Evolutionary conservation across 2,113 vertebrate species (phyloP), one percentile per base, ranked within the genome.

Genomic region (Lepisosteus osseus): DNA sequence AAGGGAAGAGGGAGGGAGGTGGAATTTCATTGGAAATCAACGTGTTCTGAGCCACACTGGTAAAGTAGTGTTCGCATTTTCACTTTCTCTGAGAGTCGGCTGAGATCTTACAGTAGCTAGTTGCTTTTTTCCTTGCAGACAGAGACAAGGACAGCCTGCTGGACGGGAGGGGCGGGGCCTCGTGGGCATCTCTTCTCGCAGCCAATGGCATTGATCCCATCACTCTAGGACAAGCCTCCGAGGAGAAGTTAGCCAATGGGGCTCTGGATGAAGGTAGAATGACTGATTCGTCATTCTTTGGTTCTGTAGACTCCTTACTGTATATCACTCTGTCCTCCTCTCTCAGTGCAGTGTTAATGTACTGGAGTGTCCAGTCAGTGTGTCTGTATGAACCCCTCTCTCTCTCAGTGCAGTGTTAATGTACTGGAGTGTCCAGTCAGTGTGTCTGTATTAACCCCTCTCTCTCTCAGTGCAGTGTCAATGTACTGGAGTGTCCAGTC

Each of bases 191-290:
- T 76, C 87, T 77, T 76, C 85, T 94, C 62, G 84, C 87, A n/a
- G 80, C 86, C 2, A 82, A 84, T 70, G 89, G 88, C 73, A 86
- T 92, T 45, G 84, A 91, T 72, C 75, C 85, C 71, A 80, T 90
- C 29, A 86, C 72, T 69, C 84, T 88, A 81, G 84, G 82, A 73
- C 90, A 85, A 73, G 82, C 80, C 7, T 69, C 79, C 29, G 82
- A 80, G 15, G 90, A 90, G 62, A 89, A 85, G 29, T 74, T 87
- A 41, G 86, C 86, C 65, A 77, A 56, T 67, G 74, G 64, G 4
- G 89, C 89, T 13, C 68, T 93, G 77, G 84, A 92, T 43, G 89
- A 93, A 85, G 89, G 93, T 94, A 64, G 84, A 68, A 13, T 41
- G 12, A 11, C 45, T 65, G 12, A 59, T 61, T 68, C 5, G 44